Evolutionary conservation across 2,113 vertebrate species (phyloP), one percentile per base, ranked within the genome.

Genomic region (Microtus montanus): DNA sequence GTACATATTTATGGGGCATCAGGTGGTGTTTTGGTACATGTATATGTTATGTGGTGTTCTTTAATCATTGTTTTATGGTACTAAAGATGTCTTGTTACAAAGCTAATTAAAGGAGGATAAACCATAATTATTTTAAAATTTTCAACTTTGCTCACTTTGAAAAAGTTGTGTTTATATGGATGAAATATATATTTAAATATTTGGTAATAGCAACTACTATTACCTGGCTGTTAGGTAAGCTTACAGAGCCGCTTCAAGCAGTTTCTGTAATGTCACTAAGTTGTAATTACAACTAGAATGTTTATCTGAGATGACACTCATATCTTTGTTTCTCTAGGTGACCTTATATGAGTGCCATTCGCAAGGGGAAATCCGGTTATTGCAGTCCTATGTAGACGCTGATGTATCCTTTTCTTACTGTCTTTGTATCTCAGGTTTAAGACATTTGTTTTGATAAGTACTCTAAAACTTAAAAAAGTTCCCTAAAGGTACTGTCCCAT

Each of bases 321-420:
- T 89, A 38, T 97, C 64, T 96, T 94, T 97, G 85, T 91, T 91
- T 38, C 80, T 87, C 58, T 97, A 99, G 99, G 99, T 99, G 95
- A 99, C 99, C 58, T 98, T 99, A 91, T 99, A 99, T 90, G 99
- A 99, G 97, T 99, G 99, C 96, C 99, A 99, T 97, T 99, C 99
- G 94, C 99, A 99, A 98, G 99, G 99, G 96, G 99, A 99, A 98
- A 98, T 99, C 33, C 97, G 99, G 85, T 98, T 99, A 63, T 93
- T 99, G 97, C 99, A 99, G 96, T 99, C 99, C 10, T 99, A 99
- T 0, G 99, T 99, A 17, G 99, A 99, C 96, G 99, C 99, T 78
- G 99, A 99, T 95, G 99, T 99, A 99, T 99, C 99, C 99, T 99
- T 99, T 97, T 13, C 95, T 83, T 66, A 52, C 7, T 49, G 89